These are phyloP conservation scores for Carollia perspicillata DNA, from an alignment of 2,113 vertebrate genomes.

Conservation along the genomic window DNA sequence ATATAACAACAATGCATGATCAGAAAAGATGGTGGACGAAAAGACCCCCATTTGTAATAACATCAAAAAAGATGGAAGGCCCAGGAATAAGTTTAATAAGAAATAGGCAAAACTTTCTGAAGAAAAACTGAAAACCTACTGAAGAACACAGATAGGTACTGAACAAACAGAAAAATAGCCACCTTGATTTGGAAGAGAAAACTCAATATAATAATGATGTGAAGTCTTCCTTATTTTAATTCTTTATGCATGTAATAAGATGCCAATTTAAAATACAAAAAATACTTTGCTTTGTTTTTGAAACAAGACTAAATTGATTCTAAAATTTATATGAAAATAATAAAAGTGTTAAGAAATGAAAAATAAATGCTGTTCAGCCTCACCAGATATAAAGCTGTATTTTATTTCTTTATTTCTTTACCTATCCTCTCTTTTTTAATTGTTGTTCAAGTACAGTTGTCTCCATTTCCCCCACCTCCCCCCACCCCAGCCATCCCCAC, in stretches of 20 bases:
- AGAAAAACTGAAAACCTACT: neutral
- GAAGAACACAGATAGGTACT: neutral
- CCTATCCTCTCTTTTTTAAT: no score
- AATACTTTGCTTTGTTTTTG: neutral
- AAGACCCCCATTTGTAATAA: neutral
- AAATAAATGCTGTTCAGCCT: neutral
- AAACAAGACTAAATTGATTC: neutral
- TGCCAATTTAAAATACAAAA: neutral
- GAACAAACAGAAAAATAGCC: neutral
- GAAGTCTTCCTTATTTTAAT: neutral
- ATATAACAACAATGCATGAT: neutral
- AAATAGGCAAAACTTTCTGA: neutral
- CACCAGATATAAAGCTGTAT: neutral
- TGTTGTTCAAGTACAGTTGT: no score
- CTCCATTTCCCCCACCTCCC: no score
- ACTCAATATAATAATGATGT: neutral
- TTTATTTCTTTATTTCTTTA: no score
- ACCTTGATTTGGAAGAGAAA: neutral
- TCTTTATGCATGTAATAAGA: neutral
- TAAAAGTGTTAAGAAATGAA: neutral
- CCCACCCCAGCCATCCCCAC: no score
- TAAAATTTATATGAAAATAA: neutral
- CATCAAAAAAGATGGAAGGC: neutral
- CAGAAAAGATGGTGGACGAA: neutral
- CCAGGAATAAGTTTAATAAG: neutral